phyloP scores from a whole-genome alignment of 2,888 invertebrate genomes.

The Spicauda simplicius region DNA sequence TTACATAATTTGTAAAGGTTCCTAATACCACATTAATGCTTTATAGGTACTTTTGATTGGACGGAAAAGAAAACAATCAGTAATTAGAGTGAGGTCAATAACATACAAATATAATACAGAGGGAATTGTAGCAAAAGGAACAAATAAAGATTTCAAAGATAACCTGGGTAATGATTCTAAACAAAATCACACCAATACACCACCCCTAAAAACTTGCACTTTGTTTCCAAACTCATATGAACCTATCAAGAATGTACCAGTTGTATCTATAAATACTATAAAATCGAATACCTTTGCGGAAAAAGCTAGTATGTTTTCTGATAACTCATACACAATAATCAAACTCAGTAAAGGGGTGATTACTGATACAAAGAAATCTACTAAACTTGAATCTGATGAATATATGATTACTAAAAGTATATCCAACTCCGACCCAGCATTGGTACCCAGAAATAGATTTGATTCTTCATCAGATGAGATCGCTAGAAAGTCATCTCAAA shows the following conservation, averaged over 20 bases:
- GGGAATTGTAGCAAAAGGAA: background rate
- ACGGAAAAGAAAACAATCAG: slow-evolving; percentile 5
- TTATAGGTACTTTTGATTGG: slow-evolving; percentile 25
- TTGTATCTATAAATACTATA: background rate
- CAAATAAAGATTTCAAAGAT: background rate
- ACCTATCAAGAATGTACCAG: background rate
- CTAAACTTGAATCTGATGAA: no score
- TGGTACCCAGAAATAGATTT: background rate
- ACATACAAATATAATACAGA: slow-evolving; percentile 2
- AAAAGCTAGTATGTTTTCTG: no score
- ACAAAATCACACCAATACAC: background rate
- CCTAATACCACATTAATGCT: background rate
- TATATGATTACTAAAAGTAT: no score
- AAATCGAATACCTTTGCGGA: background rate
- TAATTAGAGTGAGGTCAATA: slow-evolving; percentile 14
- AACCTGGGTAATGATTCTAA: background rate
- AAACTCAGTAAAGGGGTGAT: background rate
- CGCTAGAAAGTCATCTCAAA: no score
- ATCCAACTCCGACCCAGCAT: background rate
- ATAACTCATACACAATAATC: background rate
- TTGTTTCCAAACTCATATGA: slow-evolving; percentile 1
- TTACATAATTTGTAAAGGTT: background rate
- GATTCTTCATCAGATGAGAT: no score
- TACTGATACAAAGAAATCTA: background rate
- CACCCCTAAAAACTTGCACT: background rate